A percentile compares a stretch with the other conserved stretches of the same genome.
Evolutionary conservation across 2,113 vertebrate species (phyloP).

Genomic region (Myxocyprinus asiaticus): DNA sequence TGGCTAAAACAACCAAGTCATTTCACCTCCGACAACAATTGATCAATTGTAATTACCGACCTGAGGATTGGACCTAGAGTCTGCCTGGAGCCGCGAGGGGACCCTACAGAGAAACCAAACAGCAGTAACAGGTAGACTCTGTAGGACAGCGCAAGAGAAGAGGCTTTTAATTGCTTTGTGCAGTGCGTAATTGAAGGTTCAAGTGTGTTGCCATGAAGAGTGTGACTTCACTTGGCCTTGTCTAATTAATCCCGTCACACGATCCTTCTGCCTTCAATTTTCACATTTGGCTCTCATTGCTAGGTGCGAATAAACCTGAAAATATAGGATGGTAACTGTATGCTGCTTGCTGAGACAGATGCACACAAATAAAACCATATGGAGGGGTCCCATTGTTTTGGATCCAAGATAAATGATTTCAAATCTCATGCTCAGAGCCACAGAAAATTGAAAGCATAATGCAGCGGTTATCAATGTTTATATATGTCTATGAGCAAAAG

Average conservation of each 20-base stretch:
- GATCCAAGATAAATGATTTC: constrained; percentile 14
- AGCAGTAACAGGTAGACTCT: constrained; percentile 92
- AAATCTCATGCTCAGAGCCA: not conserved
- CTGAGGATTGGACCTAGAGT: constrained; percentile 66
- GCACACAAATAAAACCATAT: constrained; percentile 89
- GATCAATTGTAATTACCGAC: constrained; percentile 83
- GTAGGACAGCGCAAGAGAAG: constrained; percentile 88
- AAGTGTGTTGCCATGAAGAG: constrained; percentile 90
- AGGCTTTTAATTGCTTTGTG: constrained; percentile 98
- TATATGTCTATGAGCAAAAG: not conserved
- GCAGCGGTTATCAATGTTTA: constrained; percentile 2
- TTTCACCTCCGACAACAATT: constrained; percentile 72
- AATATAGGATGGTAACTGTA: constrained; percentile 97
- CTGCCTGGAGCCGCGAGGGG: constrained; percentile 69
- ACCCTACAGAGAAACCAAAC: constrained; percentile 78
- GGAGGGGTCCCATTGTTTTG: constrained; percentile 27
- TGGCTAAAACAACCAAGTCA: constrained; percentile 71
- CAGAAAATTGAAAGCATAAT: constrained; percentile 22
- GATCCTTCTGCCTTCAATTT: constrained; percentile 99
- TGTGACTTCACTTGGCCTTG: constrained; percentile 98
- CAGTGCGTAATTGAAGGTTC: constrained; percentile 94
- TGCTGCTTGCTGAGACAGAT: constrained; percentile 82
- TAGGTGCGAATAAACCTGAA: constrained; percentile 99
- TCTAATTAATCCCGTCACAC: constrained; percentile 99
- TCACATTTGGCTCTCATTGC: constrained; percentile 92